Evolutionary conservation across 1,140 invertebrate species (phyloP), one percentile per base, ranked within the genome.

Genomic region (Heliconius congener): DNA sequence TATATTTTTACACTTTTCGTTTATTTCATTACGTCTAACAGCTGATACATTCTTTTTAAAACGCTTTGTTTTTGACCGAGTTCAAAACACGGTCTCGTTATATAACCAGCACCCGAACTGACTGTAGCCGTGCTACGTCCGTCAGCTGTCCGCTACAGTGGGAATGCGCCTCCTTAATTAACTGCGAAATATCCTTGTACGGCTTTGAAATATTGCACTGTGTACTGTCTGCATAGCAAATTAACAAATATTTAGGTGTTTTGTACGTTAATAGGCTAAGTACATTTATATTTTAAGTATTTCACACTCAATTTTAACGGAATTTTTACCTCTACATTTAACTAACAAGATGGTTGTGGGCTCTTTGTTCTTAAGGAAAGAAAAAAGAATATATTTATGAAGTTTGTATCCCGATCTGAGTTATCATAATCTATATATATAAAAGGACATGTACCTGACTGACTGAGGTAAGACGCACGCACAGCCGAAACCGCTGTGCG

Each of bases 151-250:
- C 76, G 74, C 74, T 52, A 75, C 70, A 70, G 34, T 80, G 70
- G 72, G 74, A 71, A 81, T 74, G 74, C 46, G 80, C 13, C 74
- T 66, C 74, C 73, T 71, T 79, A 81, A 83, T 83, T 81, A 83
- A 78, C 79, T 79, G 71, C 78, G 70, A 76, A 66, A 80, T 57
- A 80, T 76, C 70, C 74, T 79, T 79, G 75, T 34, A 52, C 2
- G 71, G 23, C 23, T 74, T 78, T 78, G 23, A 74, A 52, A 79
- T 74, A 70, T 74, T 52, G 27, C 74, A 57, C 50, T 37, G 55
- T n/a, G 4, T 71, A 34, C 70, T 19, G 27, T 34, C 27, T 37
- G 34, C 34, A 34, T 37, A 37, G 70, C 13, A 37, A 71, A 71
- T 37, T 71, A 71, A 71, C 18, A 71, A 60, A 27, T 23, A 23